phyloP scores from a whole-genome alignment of 2,888 invertebrate species.

The Stenoptilia bipunctidactyla region DNA sequence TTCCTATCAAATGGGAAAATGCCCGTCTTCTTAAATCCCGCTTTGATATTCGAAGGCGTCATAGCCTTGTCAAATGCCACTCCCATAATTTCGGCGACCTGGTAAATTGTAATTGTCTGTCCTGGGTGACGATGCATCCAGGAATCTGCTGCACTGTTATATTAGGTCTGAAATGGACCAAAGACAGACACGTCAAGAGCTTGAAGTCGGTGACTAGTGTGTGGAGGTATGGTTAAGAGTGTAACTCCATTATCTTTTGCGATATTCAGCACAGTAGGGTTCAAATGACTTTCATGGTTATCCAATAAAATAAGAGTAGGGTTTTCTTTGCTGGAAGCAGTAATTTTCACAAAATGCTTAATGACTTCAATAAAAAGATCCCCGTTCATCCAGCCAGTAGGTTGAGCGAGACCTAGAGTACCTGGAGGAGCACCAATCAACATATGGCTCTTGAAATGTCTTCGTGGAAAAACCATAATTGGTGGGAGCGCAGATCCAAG shows the following conservation, averaged over 20 bases:
- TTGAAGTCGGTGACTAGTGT: constrained; percentile 33
- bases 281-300: constrained; percentile 30
- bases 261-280: constrained; percentile 16
- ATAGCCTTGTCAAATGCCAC: constrained; percentile 20
- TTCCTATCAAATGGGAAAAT: constrained; percentile 25
- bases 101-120: constrained; percentile 28
- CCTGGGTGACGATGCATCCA: constrained; percentile 31
- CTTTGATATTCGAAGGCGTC: constrained; percentile 30
- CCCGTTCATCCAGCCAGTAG: constrained; percentile 8
- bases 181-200: constrained; percentile 32
- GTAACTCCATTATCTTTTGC: constrained; percentile 30
- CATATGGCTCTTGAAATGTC: constrained; percentile 6
- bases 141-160: constrained; percentile 22
- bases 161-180: constrained; percentile 27
- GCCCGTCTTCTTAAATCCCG: constrained; percentile 24
- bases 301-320: constrained; percentile 24
- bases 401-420: constrained; percentile 4
- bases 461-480: constrained; percentile 9
- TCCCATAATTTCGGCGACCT: constrained; percentile 21
- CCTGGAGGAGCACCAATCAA: constrained; percentile 4
- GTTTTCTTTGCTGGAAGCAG: constrained; percentile 16
- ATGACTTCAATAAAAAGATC: constrained; percentile 22
- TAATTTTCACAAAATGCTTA: constrained; percentile 24
- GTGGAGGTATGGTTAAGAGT: constrained; percentile 35
- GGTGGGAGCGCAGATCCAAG: constrained; percentile 8